Evolutionary conservation across 1,140 invertebrate species (phyloP).

Genomic region (Bombus superbus): DNA sequence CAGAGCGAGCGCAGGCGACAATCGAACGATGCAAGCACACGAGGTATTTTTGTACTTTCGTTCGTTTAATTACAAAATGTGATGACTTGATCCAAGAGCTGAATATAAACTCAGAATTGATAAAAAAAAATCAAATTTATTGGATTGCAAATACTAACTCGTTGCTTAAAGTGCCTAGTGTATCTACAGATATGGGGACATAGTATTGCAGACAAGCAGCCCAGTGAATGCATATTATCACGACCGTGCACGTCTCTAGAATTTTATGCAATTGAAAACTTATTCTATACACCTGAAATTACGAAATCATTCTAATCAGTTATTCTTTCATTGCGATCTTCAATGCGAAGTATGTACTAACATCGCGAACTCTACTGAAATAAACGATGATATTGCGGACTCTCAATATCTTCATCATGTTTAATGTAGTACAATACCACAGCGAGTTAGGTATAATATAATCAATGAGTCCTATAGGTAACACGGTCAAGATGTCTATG

Average conservation of each 20-base stretch:
- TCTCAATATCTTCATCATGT: slow-evolving; percentile 74
- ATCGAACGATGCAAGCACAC: slow-evolving; percentile 73
- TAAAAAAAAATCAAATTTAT: not conserved
- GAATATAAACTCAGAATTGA: not conserved
- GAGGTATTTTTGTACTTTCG: slow-evolving; percentile 68
- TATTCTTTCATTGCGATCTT: not conserved
- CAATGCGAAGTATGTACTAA: slow-evolving; percentile 44
- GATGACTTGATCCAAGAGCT: slow-evolving; percentile 75
- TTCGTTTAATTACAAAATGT: slow-evolving; percentile 62
- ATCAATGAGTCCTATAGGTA: slow-evolving; percentile 70
- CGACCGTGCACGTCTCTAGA: slow-evolving; percentile 62
- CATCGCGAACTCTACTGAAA: slow-evolving; percentile 65
- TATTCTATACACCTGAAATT: slow-evolving; percentile 69
- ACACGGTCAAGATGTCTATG: slow-evolving; percentile 66
- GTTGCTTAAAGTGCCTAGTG: slow-evolving; percentile 8
- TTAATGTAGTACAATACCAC: slow-evolving; percentile 64
- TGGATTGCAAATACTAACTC: slow-evolving; percentile 19
- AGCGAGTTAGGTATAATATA: slow-evolving; percentile 17
- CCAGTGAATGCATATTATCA: slow-evolving; percentile 73
- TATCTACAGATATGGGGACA: slow-evolving; percentile 60
- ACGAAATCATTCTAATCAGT: not conserved
- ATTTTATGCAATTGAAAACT: slow-evolving; percentile 71
- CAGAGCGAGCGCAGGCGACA: slow-evolving; percentile 70
- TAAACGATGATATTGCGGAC: slow-evolving; percentile 69
- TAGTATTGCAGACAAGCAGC: slow-evolving; percentile 76